Evolutionary conservation across 2,797 vertebrate genomes (phyloP).

Genomic region (Alcedo quadribrachys): DNA sequence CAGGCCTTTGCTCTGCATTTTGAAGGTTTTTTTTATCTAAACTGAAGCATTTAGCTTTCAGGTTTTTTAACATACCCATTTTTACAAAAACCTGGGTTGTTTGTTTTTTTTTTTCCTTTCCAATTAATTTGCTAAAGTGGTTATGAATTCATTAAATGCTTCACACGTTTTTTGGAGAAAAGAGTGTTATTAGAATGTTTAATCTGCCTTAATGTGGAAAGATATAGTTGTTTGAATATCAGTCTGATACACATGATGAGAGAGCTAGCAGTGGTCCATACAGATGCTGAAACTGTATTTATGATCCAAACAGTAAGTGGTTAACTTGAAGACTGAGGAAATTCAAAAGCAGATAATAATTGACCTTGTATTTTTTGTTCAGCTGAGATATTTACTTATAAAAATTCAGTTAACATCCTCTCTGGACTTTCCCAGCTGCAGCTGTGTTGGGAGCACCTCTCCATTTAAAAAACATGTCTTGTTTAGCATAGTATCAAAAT

Average conservation of each 20-base stretch:
- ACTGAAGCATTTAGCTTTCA: not conserved
- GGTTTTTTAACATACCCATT: not conserved
- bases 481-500: slow-evolving; percentile 61
- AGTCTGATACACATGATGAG: not conserved
- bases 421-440: slow-evolving; percentile 46
- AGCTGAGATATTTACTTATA: slow-evolving; percentile 44
- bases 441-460: slow-evolving; percentile 23
- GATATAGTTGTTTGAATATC: not conserved
- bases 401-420: slow-evolving; percentile 53
- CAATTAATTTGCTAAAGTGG: not conserved
- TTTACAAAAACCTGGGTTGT: not conserved
- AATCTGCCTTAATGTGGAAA: not conserved
- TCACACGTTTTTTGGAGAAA: not conserved
- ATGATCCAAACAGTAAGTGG: not conserved
- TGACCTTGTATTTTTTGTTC: slow-evolving; percentile 54
- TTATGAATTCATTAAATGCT: not conserved
- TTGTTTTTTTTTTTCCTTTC: not conserved
- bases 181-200: not conserved
- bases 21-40: not conserved
- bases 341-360: slow-evolving; percentile 39
- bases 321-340: slow-evolving; percentile 35
- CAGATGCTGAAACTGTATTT: slow-evolving; percentile 6
- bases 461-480: slow-evolving; percentile 47
- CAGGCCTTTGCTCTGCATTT: not conserved
- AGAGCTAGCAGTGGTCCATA: not conserved